Evolutionary conservation across 2,888 invertebrate genomes (phyloP).

Genomic region (Leptinotarsa juncta): DNA sequence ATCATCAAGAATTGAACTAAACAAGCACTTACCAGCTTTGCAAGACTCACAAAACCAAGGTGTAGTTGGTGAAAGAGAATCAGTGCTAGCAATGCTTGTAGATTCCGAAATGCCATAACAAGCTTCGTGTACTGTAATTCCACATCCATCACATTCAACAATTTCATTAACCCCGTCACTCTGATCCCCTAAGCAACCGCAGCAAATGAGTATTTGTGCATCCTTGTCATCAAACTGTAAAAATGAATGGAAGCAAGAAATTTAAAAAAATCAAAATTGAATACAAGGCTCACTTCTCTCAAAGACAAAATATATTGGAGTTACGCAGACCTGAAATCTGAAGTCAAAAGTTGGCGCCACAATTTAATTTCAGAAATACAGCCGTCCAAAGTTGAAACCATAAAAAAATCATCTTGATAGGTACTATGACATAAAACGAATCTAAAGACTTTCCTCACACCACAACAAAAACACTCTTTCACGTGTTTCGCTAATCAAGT

Average conservation of each 20-base stretch:
- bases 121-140: constrained; percentile 96
- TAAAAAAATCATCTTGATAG: neutral
- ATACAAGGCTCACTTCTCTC: no score
- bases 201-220: constrained; percentile 85
- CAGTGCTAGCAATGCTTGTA: constrained; percentile 90
- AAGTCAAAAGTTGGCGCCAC: no score
- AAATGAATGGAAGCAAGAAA: neutral
- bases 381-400: neutral
- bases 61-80: constrained; percentile 94
- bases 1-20: neutral
- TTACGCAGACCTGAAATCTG: no score
- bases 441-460: no score
- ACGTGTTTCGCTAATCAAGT: no score
- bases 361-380: no score
- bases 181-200: constrained; percentile 91
- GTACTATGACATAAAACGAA: no score
- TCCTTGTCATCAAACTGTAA: constrained; percentile 56
- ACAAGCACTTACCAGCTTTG: constrained; percentile 70
- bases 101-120: constrained; percentile 96
- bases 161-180: constrained; percentile 96
- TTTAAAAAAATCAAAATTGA: no score
- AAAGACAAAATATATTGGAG: no score
- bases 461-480: no score
- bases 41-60: constrained; percentile 99
- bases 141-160: constrained; percentile 97